Base-by-base conservation (phyloP, 1,140 invertebrate species). In the Radopholus similis region DNA sequence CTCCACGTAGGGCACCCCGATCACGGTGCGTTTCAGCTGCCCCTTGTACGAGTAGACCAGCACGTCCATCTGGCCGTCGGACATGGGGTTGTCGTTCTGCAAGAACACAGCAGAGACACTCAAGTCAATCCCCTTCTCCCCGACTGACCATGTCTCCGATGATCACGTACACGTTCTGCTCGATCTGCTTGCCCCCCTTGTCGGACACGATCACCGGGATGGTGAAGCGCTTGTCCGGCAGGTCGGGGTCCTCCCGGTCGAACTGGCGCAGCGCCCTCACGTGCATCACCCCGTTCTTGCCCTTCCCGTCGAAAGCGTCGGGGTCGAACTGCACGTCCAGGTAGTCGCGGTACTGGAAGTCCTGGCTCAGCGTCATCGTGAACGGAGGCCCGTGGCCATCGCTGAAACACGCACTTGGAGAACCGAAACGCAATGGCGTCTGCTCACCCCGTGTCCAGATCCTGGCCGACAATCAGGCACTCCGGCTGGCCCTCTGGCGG, bases 41-140 rank as follows among this genome's bases (percentile, higher is more conserved):
- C 81, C 81, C n/a, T 76, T 62, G 55, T 81, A 81, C 4, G 62
- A 68, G 63, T 82, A 77, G 21, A 83, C 81, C 15, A 64, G 54
- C 35, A 81, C 77, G 8, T 65, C 64, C 73, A 75, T 78, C 9
- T 64, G 53, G 1, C 80, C 79, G 58, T 81, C 81, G 49, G 53
- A 66, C 79, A 81, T 81, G 18, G 75, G 68, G 58, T 80, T 81
- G 64, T 81, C 79, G 64, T 81, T 81, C 81, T 80, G 70, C 53
- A 82, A 68, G 55, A 30, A 30, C 11, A 6, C 9, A 30, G 28
- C 0, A 58, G 34, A 42, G 55, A 49, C 34, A 42, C 30, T 47
- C 18, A 54, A 23, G 5, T n/a, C 68, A 71, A n/a, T n/a, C n/a
- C n/a, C n/a, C n/a, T n/a, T n/a, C n/a, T n/a, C n/a, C n/a, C n/a